Conservation (phyloP, 2,888 invertebrate genomes). For the Cheiracanthium punctorium region DNA sequence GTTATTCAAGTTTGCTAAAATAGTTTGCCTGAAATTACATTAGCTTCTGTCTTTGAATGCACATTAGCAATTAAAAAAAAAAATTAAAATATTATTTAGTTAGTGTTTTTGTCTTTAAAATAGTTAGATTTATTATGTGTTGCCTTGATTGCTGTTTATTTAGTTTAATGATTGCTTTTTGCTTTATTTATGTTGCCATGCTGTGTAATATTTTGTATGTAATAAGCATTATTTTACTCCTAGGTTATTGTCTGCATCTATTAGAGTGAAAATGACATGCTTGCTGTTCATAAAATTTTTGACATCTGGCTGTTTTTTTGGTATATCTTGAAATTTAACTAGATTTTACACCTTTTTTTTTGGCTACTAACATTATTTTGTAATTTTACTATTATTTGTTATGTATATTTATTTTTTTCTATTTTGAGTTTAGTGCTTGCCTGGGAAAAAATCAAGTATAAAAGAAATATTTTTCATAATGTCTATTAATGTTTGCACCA, state of each 20-base stretch:
- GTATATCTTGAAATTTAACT: slow-evolving; percentile 56
- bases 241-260: slow-evolving; percentile 58
- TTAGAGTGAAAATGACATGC: slow-evolving; percentile 42
- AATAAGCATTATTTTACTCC: slow-evolving; percentile 55
- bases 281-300: slow-evolving; percentile 57
- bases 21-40: too few relatives aligned
- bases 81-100: too few relatives aligned
- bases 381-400: too few relatives aligned
- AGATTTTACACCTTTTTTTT: background rate
- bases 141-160: slow-evolving; percentile 23
- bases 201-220: slow-evolving; percentile 12
- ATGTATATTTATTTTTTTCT: too few relatives aligned
- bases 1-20: too few relatives aligned
- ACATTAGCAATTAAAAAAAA: too few relatives aligned
- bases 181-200: background rate
- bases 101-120: too few relatives aligned
- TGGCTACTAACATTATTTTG: slow-evolving; percentile 22
- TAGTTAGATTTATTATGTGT: background rate
- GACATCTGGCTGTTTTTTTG: slow-evolving; percentile 58
- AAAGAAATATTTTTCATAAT: too few relatives aligned
- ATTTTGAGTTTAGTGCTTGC: too few relatives aligned
- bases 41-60: too few relatives aligned
- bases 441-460: too few relatives aligned
- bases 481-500: too few relatives aligned
- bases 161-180: background rate